phyloP scores from a whole-genome alignment of 2,113 vertebrate genomes.

The Aptenodytes forsteri region DNA sequence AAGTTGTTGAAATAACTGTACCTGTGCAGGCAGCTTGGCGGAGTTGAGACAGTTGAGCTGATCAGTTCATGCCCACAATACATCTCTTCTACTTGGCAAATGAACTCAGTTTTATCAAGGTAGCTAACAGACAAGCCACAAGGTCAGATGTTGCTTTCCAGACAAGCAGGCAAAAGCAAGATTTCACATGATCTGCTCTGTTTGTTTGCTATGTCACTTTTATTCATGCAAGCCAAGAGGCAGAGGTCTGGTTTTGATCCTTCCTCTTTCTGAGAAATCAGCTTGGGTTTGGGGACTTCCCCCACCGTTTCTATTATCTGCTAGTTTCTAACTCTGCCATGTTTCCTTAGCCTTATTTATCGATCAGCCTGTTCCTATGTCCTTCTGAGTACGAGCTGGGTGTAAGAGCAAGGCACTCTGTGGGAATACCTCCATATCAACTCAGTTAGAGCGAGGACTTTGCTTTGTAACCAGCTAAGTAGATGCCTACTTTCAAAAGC shows the following conservation, averaged over 20 bases:
- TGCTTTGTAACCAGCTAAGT: neutral
- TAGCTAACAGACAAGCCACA: neutral
- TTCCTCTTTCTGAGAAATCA: neutral
- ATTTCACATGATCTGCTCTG: neutral
- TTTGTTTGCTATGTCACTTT: neutral
- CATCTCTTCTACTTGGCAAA: neutral
- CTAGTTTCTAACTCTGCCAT: neutral
- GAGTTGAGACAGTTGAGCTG: neutral
- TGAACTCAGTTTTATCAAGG: neutral
- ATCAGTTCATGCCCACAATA: neutral
- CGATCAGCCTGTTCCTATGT: neutral
- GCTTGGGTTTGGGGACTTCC: neutral
- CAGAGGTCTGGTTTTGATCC: neutral
- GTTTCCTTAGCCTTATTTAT: neutral
- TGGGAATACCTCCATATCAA: neutral
- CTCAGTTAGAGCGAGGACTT: neutral
- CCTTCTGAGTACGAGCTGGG: neutral
- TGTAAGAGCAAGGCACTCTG: neutral
- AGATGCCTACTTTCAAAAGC: neutral
- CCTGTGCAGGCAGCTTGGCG: neutral
- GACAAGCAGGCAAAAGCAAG: no score
- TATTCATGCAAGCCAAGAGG: neutral
- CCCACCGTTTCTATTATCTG: accelerated
- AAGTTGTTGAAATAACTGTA: neutral
- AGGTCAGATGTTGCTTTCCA: neutral